Evolutionary conservation across 1,140 invertebrate species (phyloP), one percentile per base, ranked within the genome.

Genomic region (Drosophila setifemur): DNA sequence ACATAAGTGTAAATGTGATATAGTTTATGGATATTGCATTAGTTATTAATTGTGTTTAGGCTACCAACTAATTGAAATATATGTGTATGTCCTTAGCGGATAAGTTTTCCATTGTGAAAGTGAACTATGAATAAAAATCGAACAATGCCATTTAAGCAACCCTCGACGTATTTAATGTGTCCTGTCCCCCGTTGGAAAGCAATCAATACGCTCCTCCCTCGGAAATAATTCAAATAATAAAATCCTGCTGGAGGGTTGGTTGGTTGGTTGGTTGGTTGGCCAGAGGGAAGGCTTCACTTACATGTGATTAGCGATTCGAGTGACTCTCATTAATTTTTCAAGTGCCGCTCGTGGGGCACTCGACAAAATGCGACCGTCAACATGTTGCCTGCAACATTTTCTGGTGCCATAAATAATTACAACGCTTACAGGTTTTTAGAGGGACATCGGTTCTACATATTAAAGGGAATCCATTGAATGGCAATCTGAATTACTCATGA

Each of bases 291-390:
- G 54, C 69, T 78, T 79, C 81, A 72, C 79, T 75, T 79, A 85
- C 79, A 75, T 79, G 81, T 75, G 79, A 85, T 85, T 85, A 85
- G 81, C 74, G 74, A 48, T 78, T 85, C 81, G 69, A 85, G 79
- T 86, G 66, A 25, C 81, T 55, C 79, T 85, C 81, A 85, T 85
- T 85, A 85, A 86, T 75, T 85, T 85, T 85, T 85, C 81, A 85
- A 85, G 74, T 83, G 79, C 64, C 64, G 78, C 54, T 73, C 67
- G 19, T 29, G 69, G 55, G 52, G 49, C 70, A 11, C 77, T 85
- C 45, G 25, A 66, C 35, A 21, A 29, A 78, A 49, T 54, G 18
- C 43, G 19, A 9, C 8, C 6, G 21, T 79, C 73, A 85, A 76
- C 77, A 83, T 79, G 75, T 58, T 69, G 69, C 75, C n/a, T 9